These are phyloP conservation scores for Hedychridium roseum DNA, from an alignment of 2,888 invertebrate species.

Conservation along the genomic window DNA sequence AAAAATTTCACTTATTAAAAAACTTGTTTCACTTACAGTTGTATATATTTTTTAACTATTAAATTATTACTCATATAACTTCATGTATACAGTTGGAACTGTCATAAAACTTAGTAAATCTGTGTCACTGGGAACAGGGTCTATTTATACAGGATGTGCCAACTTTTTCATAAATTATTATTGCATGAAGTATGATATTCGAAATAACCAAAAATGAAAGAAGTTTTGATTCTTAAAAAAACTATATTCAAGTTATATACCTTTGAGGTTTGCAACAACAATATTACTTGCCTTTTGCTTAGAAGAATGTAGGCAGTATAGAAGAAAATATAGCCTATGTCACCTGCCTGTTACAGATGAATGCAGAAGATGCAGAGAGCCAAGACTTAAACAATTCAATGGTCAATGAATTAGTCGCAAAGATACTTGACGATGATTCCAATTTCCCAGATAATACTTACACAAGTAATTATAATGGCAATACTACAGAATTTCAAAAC, in stretches of 20 bases:
- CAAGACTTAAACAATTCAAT: slow-evolving; percentile 67
- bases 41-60: no score
- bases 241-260: neutral
- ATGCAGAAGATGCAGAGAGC: slow-evolving; percentile 56
- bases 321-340: slow-evolving; percentile 8
- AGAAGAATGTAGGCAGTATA: no score
- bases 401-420: slow-evolving; percentile 73
- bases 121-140: no score
- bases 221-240: neutral
- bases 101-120: no score
- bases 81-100: no score
- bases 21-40: no score
- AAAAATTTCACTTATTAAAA: no score
- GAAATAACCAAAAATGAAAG: slow-evolving; percentile 32
- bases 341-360: slow-evolving; percentile 40
- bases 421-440: slow-evolving; percentile 71
- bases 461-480: slow-evolving; percentile 47
- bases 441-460: slow-evolving; percentile 45
- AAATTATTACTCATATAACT: no score
- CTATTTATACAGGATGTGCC: no score
- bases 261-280: neutral
- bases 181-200: slow-evolving; percentile 32
- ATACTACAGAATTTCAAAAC: slow-evolving; percentile 31
- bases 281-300: no score
- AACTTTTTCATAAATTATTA: slow-evolving; percentile 40